Conservation (phyloP, 2,888 invertebrate species). For the Paralinhomoeus sp. region DNA sequence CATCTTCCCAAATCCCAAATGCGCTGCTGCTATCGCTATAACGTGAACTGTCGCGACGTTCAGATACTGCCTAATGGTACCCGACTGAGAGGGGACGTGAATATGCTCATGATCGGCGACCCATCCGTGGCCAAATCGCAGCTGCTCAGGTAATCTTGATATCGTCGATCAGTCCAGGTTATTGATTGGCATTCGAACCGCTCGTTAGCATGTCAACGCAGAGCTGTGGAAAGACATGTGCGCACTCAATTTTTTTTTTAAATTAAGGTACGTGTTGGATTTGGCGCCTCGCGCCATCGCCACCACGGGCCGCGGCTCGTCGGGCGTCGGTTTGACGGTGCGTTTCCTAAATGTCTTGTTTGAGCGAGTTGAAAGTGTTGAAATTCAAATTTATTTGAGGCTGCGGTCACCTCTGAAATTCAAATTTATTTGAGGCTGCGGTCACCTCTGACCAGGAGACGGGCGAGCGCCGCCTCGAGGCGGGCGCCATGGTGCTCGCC, state of each 20-base stretch:
- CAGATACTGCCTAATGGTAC: constrained; percentile 50
- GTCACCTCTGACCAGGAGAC: constrained; percentile 88
- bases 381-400: too few relatives aligned
- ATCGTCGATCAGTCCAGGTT: neutral
- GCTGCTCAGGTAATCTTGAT: constrained; percentile 27
- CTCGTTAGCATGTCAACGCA: too few relatives aligned
- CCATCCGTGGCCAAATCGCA: constrained; percentile 98
- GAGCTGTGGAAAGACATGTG: too few relatives aligned
- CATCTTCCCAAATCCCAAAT: too few relatives aligned
- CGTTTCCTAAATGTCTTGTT: too few relatives aligned
- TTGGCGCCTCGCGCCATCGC: constrained; percentile 87
- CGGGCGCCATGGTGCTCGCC: constrained; percentile 98
- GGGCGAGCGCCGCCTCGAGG: constrained; percentile 49
- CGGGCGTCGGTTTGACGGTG: constrained; percentile 77
- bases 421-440: constrained; percentile 45
- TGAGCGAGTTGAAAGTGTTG: too few relatives aligned
- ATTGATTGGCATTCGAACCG: too few relatives aligned
- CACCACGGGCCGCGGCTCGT: constrained; percentile 89
- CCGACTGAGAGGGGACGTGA: constrained; percentile 64
- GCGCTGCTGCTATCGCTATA: too few relatives aligned
- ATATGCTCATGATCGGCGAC: constrained; percentile 81
- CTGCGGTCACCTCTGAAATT: too few relatives aligned
- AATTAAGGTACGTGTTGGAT: constrained; percentile 55
- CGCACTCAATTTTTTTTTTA: neutral
- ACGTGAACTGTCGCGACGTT: neutral